Percentiles rank a stretch among this genome's conserved stretches.
Conservation (phyloP, 2,797 vertebrate genomes). For the Anguilla pacifica region DNA sequence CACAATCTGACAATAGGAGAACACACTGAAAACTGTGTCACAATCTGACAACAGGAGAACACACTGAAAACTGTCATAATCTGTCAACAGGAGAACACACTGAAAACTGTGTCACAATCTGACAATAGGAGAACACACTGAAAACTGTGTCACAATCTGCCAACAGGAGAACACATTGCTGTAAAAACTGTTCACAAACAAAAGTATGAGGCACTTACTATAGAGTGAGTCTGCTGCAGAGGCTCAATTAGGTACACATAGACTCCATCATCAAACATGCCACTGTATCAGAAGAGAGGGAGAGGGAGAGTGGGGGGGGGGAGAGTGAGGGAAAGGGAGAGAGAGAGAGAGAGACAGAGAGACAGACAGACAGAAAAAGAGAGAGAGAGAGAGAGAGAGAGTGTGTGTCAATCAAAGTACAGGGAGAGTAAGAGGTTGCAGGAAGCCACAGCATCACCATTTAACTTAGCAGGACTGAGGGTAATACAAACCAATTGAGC, state of each 20-base stretch:
- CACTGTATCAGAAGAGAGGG: conserved; percentile 58
- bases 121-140: no score
- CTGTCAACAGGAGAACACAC: no score
- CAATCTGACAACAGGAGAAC: no score
- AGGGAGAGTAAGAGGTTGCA: conserved; percentile 32
- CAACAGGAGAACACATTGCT: background rate
- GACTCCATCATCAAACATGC: conserved; percentile 91
- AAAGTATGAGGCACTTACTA: conserved; percentile 75
- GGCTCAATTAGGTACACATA: conserved; percentile 91
- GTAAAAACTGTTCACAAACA: no score
- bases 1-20: no score
- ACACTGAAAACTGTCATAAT: no score
- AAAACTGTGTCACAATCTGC: no score
- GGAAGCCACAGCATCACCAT: background rate
- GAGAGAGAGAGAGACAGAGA: conserved; percentile 40
- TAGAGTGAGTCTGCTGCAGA: conserved; percentile 77
- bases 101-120: no score
- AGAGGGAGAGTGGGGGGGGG: conserved; percentile 36
- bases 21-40: no score
- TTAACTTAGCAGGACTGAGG: background rate
- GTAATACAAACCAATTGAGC: background rate
- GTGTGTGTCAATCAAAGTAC: conserved; percentile 46
- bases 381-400: conserved; percentile 50
- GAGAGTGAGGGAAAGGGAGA: conserved; percentile 49
- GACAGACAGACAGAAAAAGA: conserved; percentile 40